These are phyloP conservation scores for Coilia nasus DNA, from an alignment of 2,797 vertebrate species.

Conservation along the genomic window DNA sequence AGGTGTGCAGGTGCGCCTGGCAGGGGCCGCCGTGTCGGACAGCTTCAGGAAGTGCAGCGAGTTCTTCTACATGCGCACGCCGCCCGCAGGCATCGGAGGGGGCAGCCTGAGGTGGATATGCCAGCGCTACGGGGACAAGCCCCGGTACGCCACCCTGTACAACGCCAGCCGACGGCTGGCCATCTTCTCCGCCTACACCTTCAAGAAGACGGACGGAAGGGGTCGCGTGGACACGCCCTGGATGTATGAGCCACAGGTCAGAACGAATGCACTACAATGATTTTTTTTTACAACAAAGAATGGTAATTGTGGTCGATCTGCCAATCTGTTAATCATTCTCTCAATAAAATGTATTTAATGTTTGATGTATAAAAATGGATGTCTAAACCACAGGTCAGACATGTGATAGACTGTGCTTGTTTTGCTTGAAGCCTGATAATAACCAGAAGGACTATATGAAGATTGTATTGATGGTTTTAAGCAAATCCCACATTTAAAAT, in stretches of 20 bases:
- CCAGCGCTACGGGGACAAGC: constrained; percentile 67
- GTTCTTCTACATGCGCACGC: constrained; percentile 70
- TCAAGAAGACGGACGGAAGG: constrained; percentile 74
- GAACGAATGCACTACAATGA: neutral
- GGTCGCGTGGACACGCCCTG: constrained; percentile 72
- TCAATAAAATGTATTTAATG: neutral
- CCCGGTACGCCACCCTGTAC: constrained; percentile 70
- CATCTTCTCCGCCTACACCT: constrained; percentile 73
- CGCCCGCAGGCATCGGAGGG: constrained; percentile 64
- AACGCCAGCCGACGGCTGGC: constrained; percentile 62
- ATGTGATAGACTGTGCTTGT: too few relatives aligned
- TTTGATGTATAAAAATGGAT: too few relatives aligned
- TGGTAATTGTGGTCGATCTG: too few relatives aligned
- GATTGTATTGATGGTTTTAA: neutral
- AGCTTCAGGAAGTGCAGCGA: constrained; percentile 70
- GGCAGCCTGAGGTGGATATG: constrained; percentile 63
- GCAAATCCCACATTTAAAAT: too few relatives aligned
- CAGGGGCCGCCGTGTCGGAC: constrained; percentile 58
- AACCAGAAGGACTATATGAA: neutral
- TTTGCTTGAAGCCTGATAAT: neutral
- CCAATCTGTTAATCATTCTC: too few relatives aligned
- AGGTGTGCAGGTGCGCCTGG: constrained; percentile 29
- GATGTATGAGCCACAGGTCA: constrained; percentile 79
- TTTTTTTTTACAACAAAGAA: too few relatives aligned
- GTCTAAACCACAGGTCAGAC: neutral